Evolutionary conservation across 2,888 invertebrate genomes (phyloP), one percentile per base, ranked within the genome.

Genomic region (Rapana venosa): DNA sequence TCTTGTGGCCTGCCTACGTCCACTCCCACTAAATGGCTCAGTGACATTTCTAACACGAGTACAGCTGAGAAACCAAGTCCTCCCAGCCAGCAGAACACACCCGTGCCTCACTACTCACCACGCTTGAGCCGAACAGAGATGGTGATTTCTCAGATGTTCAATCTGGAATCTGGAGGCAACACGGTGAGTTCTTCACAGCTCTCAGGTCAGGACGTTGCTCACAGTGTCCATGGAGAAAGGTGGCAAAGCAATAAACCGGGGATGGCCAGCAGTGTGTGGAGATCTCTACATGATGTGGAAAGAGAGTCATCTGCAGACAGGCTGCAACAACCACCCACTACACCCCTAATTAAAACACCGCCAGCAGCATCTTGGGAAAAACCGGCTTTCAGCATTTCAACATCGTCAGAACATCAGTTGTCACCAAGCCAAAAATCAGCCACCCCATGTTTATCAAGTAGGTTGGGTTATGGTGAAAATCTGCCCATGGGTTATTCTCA

Each of bases 71-170:
- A 83, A 1, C 47, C 26, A 17, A 47, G 81, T 47, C 81, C 81
- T 47, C 22, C 13, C 26, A 47, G 47, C 26, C 81, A 20, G 15
- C 81, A 22, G 6, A 30, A 26, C 20, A 5, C 22, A 11, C 81
- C 81, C 22, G 11, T 22, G 0, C 8, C 86, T 0, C 86, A 86
- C n/a, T 74, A 61, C n/a, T 87, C 70, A 4, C 70, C 87, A 20
- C 70, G 87, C 8, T 6, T 87, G 74, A 87, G 87, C 30, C 70
- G 87, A 35, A 87, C 87, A 36, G 87, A 87, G 56, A 74, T 36
- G 87, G 32, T 87, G 47, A 70, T 87, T 77, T 87, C 87, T 2
- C 87, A 87, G 87, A 87, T 87, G 74, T 87, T 87, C 74, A 77
- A 77, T 30, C 30, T 87, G 70, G 87, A 87, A 6, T 77, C 74